Base-by-base conservation (phyloP, 2,797 vertebrate species). In the Ciconia nigra region DNA sequence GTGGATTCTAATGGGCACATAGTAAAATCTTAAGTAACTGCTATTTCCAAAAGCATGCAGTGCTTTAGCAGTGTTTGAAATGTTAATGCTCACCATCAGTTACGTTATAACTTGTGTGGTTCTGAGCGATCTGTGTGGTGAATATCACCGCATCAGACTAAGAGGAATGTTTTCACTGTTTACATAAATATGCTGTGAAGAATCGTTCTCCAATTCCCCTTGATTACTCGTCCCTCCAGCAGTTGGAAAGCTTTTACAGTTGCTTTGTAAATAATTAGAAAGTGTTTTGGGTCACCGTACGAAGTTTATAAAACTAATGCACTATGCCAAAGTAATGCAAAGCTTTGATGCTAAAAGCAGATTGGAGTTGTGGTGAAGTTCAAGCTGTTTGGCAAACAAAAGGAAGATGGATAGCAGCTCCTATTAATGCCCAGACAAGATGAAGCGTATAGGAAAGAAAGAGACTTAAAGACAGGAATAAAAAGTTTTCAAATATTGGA, bases 91-190 rank as follows among this genome's bases (percentile, higher is more conserved):
- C 57, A 31, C 0, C 49, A n/a, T 35, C 22, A 28, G 49, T 37
- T 58, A 14, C 0, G 0, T 37, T 59, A 6, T 11, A 1, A 25
- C 13, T 7, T 11, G 2, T 17, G 21, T 39, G 35, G 66, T 47
- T 83, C 22, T 15, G 25, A 61, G 59, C 31, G 29, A 33, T 61
- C 41, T 57, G 4, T 58, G 6, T 39, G 41, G 13, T 21, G 63
- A 59, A 1, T 33, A 21, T 70, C 49, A 5, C 33, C 0, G 8
- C 29, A n/a, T 2, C 16, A 42, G 65, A 3, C 21, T 5, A 12
- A 47, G 55, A 81, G 72, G 57, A 87, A 42, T 14, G 58, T 63
- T 73, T 62, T 70, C 26, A 10, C 28, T 74, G 1, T 74, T 83
- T 42, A 18, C 10, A 10, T 35, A n/a, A 78, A 51, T 37, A 18